These are phyloP conservation scores for Arothron firmamentum DNA, from an alignment of 2,113 vertebrate species.

Conservation along the genomic window DNA sequence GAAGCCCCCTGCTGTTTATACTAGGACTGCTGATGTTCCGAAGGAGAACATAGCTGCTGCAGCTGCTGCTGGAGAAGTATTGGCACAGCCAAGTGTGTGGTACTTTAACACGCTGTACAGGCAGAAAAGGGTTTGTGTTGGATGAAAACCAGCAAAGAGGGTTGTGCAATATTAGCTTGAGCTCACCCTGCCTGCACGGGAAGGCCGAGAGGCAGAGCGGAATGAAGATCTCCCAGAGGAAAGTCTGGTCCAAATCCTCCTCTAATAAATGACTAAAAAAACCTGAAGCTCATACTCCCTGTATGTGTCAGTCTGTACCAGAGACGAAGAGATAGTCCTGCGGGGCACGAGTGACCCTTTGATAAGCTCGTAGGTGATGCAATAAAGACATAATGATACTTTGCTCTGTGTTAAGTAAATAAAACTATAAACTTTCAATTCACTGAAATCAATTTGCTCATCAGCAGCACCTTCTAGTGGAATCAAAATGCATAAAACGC, in stretches of 20 bases:
- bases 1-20: not conserved
- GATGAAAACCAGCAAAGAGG: slow-evolving; percentile 38
- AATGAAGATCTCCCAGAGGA: slow-evolving; percentile 11
- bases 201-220: not conserved
- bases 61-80: slow-evolving; percentile 45
- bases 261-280: slow-evolving; percentile 14
- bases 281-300: too few species aligned
- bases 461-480: slow-evolving; percentile 63
- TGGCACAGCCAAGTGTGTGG: not conserved
- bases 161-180: slow-evolving; percentile 49
- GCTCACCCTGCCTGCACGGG: slow-evolving; percentile 30
- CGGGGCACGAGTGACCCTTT: not conserved
- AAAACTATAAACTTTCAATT: not conserved
- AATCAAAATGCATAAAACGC: not conserved
- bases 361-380: not conserved
- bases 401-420: too few species aligned
- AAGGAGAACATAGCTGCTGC: too few species aligned
- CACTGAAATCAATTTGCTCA: slow-evolving; percentile 29
- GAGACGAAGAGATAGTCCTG: slow-evolving; percentile 3
- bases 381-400: too few species aligned
- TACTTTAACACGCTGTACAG: slow-evolving; percentile 29
- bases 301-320: slow-evolving; percentile 10
- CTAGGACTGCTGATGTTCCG: too few species aligned
- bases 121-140: slow-evolving; percentile 55
- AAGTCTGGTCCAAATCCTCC: slow-evolving; percentile 20